Conservation (phyloP, 2,888 invertebrate genomes). For the Nemotelus pantherinus region DNA sequence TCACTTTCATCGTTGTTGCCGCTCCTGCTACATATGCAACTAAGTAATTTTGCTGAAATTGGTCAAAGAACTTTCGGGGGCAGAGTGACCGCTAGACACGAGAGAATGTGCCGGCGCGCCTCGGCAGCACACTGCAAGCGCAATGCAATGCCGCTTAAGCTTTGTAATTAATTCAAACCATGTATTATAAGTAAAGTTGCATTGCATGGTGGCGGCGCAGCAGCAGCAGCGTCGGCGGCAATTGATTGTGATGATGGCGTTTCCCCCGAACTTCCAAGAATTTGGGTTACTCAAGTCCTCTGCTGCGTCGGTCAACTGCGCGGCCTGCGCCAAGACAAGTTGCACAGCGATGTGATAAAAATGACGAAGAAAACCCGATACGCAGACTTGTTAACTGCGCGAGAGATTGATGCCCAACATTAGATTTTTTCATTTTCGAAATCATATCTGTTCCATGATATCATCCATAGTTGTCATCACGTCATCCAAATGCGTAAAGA, state of each 20-base stretch:
- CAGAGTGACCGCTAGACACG: slow-evolving; percentile 31
- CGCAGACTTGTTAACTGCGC: not conserved
- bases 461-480: not conserved
- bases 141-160: not conserved
- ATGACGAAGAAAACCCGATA: not conserved
- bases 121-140: not conserved
- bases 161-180: slow-evolving; percentile 30
- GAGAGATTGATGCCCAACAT: not conserved
- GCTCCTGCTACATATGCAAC: no score
- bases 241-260: slow-evolving; percentile 27
- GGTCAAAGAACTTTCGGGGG: not conserved
- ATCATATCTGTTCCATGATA: not conserved
- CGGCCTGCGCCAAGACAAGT: no score
- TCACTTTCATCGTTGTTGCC: not conserved
- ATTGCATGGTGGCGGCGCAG: not conserved
- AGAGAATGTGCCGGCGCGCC: slow-evolving; percentile 15
- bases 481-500: not conserved
- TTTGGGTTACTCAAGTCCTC: slow-evolving; percentile 4
- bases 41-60: not conserved
- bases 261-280: slow-evolving; percentile 25
- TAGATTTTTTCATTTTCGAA: not conserved
- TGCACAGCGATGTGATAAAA: no score
- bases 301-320: not conserved
- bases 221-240: slow-evolving; percentile 19
- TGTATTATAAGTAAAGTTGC: slow-evolving; percentile 3